phyloP scores from a whole-genome alignment of 2,113 vertebrate genomes.

The Colaptes auratus region DNA sequence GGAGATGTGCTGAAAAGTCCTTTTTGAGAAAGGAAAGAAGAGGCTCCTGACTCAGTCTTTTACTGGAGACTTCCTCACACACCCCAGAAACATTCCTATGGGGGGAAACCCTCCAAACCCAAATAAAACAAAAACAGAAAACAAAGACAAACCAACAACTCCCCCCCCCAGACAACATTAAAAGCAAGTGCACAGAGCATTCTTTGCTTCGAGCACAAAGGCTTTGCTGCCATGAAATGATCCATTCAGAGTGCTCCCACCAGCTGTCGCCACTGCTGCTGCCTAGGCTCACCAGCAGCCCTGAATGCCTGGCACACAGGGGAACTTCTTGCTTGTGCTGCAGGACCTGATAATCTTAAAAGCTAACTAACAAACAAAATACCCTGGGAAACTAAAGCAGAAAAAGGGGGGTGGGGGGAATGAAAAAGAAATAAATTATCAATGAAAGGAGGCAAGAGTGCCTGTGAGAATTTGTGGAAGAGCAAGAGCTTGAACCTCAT shows the following conservation, averaged over 20 bases:
- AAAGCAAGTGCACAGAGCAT: background rate
- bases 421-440: background rate
- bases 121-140: no score
- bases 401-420: background rate
- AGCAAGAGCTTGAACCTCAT: background rate
- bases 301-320: background rate
- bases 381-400: background rate
- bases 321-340: background rate
- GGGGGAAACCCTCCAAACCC: no score
- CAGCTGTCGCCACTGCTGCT: background rate
- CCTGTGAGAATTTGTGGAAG: background rate
- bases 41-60: background rate
- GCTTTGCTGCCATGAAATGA: background rate
- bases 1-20: background rate
- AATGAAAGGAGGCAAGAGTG: background rate
- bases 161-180: background rate
- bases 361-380: background rate
- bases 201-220: background rate
- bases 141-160: no score
- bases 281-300: background rate
- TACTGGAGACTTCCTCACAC: background rate
- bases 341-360: background rate
- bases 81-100: no score
- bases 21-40: background rate
- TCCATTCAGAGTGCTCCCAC: background rate